Base-by-base conservation (phyloP, 2,888 invertebrate species). In the Calameuta idolon region DNA sequence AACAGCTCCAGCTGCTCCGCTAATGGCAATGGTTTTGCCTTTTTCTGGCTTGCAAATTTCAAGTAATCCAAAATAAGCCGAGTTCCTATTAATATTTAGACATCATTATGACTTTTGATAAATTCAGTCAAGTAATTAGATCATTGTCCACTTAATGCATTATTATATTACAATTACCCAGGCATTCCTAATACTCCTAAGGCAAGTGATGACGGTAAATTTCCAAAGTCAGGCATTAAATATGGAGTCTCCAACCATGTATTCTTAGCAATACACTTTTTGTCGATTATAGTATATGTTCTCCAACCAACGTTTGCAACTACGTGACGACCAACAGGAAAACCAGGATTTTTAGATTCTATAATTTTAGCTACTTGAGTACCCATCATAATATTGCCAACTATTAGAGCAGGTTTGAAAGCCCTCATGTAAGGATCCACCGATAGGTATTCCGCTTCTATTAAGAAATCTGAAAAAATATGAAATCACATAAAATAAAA, bases 1-100 rank as follows among this genome's bases (percentile, higher is more conserved):
- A 15, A 96, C 96, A 69, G 96, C 96, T 31, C 96, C 96, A 33
- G 95, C 96, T n/a, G 96, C 96, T 9, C 95, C 95, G 40, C 94
- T 95, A 1, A 97, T 94, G 1, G 95, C 94, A 23, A 97, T 93
- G 0, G 95, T 95, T 90, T 97, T 96, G 15, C 95, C 96, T 5
- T 93, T 84, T 90, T 95, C 95, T 3, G 96, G 95, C 80, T 94
- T 90, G 82, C 96, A 96, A 79, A 96, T 92, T 83, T 96, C 95
- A 81, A 94, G 90, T 12, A 96, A 92, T 1, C 96, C 96, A 91
- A 96, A 96, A 87, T 95, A 95, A 0, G 96, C 96, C 1, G 96
- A 95, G 84, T 94, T 94, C 34, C 96, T 95, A 84, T 37, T 3
- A 87, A 78, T 74, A 74, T n/a, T 75, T 30, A 74, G 30, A 69